Evolutionary conservation across 2,888 invertebrate species (phyloP), one percentile per base, ranked within the genome.

Genomic region (Conus canariensis): DNA sequence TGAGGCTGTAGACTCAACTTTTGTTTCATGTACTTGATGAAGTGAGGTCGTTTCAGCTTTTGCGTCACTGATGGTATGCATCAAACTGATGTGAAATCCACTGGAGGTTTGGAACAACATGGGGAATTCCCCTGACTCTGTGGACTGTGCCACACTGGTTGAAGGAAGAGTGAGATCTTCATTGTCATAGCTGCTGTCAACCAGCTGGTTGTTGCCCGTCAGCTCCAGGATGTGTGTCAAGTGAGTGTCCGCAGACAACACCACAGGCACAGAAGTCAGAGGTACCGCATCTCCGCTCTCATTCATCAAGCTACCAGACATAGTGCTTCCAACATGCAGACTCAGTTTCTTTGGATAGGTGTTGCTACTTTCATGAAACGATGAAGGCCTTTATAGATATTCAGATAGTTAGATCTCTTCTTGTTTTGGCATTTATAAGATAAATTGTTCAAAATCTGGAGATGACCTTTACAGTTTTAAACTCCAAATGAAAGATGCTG

Each of bases 211-310:
- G n/a, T n/a, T 64, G 8, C 45, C 86, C 19, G 64, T 30, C 30
- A 86, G 30, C 30, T 64, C 67, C 30, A 86, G 85, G 25, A 85
- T 85, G 5, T 60, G 86, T 6, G 86, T 45, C 86, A 86, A 30
- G 30, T 64, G 64, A 86, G 25, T 25, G 59, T 86, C 64, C 0
- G 64, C 19, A 6, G 86, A 60, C 10, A 86, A n/a, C 67, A 86
- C 86, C 64, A 86, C 64, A 16, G 86, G 86, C 19, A 86, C 86
- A 8, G 86, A 64, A 6, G 86, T 86, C 30, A 86, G 22, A 1
- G 86, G 67, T 0, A 67, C 67, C 0, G 30, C 19, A 16, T 86
- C 86, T 19, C 64, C 86, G 67, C 30, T 86, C 30, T 86, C 86
- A 4, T 86, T 86, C 25, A 86, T 25, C 22, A 30, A 3, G 67